Conservation (phyloP, 1,140 invertebrate species). For the Panagrolaimus sp. region DNA sequence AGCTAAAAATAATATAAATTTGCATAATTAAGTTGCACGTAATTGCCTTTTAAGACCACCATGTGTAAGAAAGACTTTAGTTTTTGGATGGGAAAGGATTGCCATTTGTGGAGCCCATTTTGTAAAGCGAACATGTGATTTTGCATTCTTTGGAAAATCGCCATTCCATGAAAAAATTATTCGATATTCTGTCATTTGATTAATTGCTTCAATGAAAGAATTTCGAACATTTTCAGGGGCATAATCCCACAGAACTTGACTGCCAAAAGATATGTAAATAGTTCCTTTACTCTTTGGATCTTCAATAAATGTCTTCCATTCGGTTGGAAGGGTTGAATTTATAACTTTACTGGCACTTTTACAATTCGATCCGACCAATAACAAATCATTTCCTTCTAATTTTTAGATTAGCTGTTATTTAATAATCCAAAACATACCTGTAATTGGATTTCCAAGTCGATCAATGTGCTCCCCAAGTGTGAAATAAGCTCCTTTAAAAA, state of each 20-base stretch:
- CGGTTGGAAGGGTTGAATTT: background rate
- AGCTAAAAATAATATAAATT: background rate
- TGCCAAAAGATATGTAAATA: conserved; percentile 40
- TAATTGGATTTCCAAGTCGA: conserved; percentile 4
- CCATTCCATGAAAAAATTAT: conserved; percentile 16
- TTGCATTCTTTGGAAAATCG: background rate
- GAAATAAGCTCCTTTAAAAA: background rate
- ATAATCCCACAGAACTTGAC: conserved; percentile 26
- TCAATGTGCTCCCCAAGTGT: background rate
- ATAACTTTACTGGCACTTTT: too few species aligned
- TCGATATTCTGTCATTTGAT: conserved; percentile 33
- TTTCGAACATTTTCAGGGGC: conserved; percentile 31
- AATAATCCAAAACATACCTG: background rate
- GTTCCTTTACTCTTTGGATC: conserved; percentile 42
- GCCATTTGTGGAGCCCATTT: conserved; percentile 21
- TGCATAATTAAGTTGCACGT: background rate
- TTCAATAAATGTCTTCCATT: conserved; percentile 28
- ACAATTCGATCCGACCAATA: background rate
- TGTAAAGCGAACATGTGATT: background rate
- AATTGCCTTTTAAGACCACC: background rate
- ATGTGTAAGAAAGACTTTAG: conserved; percentile 8
- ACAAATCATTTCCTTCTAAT: background rate
- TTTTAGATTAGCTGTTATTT: too few species aligned
- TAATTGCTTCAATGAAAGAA: conserved; percentile 30
- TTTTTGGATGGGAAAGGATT: background rate